Base-by-base conservation (phyloP, 2,113 vertebrate species). In the Morone saxatilis region DNA sequence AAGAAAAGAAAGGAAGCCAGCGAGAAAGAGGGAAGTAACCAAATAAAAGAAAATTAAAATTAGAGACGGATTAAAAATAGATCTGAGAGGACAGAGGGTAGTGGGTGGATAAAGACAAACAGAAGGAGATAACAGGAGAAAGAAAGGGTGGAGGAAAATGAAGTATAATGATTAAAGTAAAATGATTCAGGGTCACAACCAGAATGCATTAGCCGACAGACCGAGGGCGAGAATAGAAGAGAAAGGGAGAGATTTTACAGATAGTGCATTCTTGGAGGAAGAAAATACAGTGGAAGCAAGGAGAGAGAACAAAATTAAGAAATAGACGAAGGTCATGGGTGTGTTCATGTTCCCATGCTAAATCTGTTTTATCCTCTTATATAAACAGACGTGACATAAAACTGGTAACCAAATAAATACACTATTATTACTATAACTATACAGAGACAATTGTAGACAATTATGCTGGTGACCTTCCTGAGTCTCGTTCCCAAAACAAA, bases 171-270 rank as follows among this genome's bases (percentile, higher is more conserved):
- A n/a, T n/a, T n/a, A n/a, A n/a, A n/a, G n/a, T n/a, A n/a, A 61
- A 43, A 78, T 69, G 47, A 88, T 90, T 85, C 77, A 88, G 71
- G 83, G 78, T 88, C 88, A 88, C 88, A 90, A 84, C 67, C 77
- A 82, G 77, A 89, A 87, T 61, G 53, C 63, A 89, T 91, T 71
- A 83, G 56, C 19, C 19, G 60, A 65, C 11, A 80, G 79, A 57
- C 53, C 17, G 53, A 75, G 62, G 66, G 51, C 60, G 71, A 86
- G 59, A 56, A 70, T 40, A 41, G 50, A 68, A 43, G 59, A 41
- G 38, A 31, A 60, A 17, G 20, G 22, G 51, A 56, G 59, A 70
- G 38, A 83, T 67, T 31, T 54, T 63, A 57, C 50, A 41, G 63
- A 88, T 50, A 51, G 48, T 10, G 11, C 38, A 20, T 59, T 73